Evolutionary conservation across 2,113 vertebrate genomes (phyloP).

Genomic region (Eclectus roratus): DNA sequence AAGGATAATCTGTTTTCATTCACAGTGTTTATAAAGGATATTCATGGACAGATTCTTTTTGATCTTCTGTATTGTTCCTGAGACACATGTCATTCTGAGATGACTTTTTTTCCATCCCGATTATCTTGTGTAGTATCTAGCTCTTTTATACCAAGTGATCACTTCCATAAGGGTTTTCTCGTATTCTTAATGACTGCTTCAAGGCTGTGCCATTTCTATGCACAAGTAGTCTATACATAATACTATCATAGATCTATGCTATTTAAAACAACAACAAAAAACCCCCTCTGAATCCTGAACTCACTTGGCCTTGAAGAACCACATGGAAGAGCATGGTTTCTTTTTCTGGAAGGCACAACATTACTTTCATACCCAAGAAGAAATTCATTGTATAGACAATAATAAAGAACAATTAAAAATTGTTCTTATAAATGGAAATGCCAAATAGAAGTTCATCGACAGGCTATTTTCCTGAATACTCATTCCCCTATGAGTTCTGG

Average conservation of each 20-base stretch:
- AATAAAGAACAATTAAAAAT: not conserved
- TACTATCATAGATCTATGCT: not conserved
- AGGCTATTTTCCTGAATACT: not conserved
- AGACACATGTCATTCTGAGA: not conserved
- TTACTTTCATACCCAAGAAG: not conserved
- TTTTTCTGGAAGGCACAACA: not conserved
- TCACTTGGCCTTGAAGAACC: not conserved
- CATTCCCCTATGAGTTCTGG: conserved; percentile 3
- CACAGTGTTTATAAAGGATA: not conserved
- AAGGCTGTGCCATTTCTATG: not conserved
- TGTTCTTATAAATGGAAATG: not conserved
- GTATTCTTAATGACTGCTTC: not conserved
- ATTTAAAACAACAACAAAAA: not conserved
- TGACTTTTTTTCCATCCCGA: not conserved
- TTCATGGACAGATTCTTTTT: not conserved
- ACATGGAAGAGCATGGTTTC: not conserved
- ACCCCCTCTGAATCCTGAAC: not conserved
- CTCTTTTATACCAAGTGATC: not conserved
- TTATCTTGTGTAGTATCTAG: not conserved
- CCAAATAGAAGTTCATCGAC: not conserved
- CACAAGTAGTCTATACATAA: not conserved
- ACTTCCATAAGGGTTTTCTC: not conserved
- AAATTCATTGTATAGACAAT: not conserved
- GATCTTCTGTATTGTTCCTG: not conserved
- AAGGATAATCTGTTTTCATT: not conserved